These are phyloP conservation scores for Oryzias curvinotus DNA, from an alignment of 2,113 vertebrate genomes.

Conservation along the genomic window DNA sequence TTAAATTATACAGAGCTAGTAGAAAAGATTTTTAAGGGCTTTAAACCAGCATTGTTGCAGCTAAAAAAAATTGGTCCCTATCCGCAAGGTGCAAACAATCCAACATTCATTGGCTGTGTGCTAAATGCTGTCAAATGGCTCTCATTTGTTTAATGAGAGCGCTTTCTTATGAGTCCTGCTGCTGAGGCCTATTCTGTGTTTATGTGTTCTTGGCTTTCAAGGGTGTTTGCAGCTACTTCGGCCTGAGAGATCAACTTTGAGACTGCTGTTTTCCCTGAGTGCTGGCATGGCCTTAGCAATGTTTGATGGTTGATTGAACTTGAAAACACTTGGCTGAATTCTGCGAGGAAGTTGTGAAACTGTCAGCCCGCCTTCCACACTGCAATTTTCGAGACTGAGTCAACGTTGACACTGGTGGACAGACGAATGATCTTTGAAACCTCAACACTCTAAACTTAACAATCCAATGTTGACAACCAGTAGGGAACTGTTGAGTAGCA, in stretches of 20 bases:
- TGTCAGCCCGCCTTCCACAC: conserved; percentile 46
- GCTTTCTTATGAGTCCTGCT: conserved; percentile 27
- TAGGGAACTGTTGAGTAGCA: conserved; percentile 45
- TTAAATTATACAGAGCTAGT: too few relatives aligned
- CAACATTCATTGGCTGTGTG: not conserved
- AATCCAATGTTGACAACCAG: conserved; percentile 48
- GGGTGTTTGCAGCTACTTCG: conserved; percentile 54
- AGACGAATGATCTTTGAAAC: conserved; percentile 53
- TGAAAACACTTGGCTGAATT: conserved; percentile 68
- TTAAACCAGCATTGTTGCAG: conserved; percentile 20
- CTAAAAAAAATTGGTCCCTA: conserved; percentile 45
- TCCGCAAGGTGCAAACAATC: conserved; percentile 53
- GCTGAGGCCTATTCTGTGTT: conserved; percentile 33
- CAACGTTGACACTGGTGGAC: conserved; percentile 41
- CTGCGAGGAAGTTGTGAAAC: conserved; percentile 64
- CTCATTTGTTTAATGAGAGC: conserved; percentile 21
- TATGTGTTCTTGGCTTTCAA: conserved; percentile 21
- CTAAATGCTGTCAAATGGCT: conserved; percentile 22
- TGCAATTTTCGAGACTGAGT: conserved; percentile 2
- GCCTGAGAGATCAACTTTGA: conserved; percentile 6
- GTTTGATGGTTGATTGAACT: conserved; percentile 80
- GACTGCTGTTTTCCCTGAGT: conserved; percentile 63
- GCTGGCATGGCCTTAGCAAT: conserved; percentile 50
- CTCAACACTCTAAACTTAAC: conserved; percentile 44
- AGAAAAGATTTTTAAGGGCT: too few relatives aligned